Base-by-base conservation (phyloP, 35 echinoderm and acorn worm genomes). In the Apostichopus parvimensis region DNA sequence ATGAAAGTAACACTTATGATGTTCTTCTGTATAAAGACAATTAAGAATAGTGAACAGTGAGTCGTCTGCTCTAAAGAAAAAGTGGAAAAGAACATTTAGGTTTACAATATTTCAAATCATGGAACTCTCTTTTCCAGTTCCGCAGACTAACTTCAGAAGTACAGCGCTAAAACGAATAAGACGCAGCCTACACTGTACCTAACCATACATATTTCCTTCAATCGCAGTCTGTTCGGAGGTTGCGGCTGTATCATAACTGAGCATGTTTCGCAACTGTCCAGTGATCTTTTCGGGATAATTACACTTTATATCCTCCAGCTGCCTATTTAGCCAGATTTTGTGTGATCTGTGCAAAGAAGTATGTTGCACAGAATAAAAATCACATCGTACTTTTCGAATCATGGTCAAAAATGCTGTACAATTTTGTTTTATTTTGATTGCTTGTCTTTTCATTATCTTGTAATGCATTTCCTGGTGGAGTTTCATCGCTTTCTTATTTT, bases 261-360 rank as follows among this genome's bases (percentile, higher is more conserved):
- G n/a, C 84, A 87, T 65, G 7, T 59, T 87, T 7, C 64, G 54
- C 9, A 87, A 12, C 57, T 62, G 55, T 62, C 53, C 15, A 58
- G 64, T 87, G 25, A 59, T 28, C 59, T 20, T 11, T 11, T 12
- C 7, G 8, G 24, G 15, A 87, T 62, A 87, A 9, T 87, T n/a
- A n/a, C 11, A 5, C 18, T 5, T 18, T 55, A 90, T 77, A 6
- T 73, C 52, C 0, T 77, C 68, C 73, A 55, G 17, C 23, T 90
- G 88, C 4, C 64, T 59, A 7, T 62, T 28, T 57, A 87, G 84
- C 84, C 84, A 87, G 22, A 62, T 87, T 18, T 90, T 70, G 13
- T 77, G 66, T 22, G 22, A 91, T 79, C 45, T 79, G 28, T 91
- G 56, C 9, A 13, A 59, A 15, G 54, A 9, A 0, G 52, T 54